These are phyloP conservation scores for Siphamia tubifer DNA, from an alignment of 2,113 vertebrate genomes.

Conservation along the genomic window DNA sequence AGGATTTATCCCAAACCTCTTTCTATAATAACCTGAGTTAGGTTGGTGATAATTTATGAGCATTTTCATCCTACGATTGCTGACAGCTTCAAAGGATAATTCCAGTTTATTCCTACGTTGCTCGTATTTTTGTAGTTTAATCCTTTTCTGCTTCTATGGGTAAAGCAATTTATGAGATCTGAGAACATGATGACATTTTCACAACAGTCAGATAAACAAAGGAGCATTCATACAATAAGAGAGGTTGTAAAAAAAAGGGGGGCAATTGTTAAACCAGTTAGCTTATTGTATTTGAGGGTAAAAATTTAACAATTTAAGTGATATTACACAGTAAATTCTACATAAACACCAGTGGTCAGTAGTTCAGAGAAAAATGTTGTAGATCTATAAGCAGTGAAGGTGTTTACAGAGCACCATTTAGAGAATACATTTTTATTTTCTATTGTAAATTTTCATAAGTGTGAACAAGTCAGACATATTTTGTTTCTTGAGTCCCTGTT, in stretches of 20 bases:
- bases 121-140: neutral
- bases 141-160: neutral
- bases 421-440: too few relatives aligned
- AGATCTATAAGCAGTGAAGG: too few relatives aligned
- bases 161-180: neutral
- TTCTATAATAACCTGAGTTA: constrained; percentile 10
- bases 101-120: neutral
- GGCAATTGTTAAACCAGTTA: neutral
- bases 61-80: constrained; percentile 1
- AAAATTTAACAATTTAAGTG: too few relatives aligned
- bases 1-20: constrained; percentile 36
- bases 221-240: too few relatives aligned
- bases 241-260: neutral
- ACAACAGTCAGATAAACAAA: neutral
- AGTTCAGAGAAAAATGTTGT: too few relatives aligned
- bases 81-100: constrained; percentile 14
- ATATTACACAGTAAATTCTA: too few relatives aligned
- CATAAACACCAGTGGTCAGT: too few relatives aligned
- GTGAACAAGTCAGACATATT: too few relatives aligned
- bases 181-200: neutral
- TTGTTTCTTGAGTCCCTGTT: too few relatives aligned
- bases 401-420: too few relatives aligned
- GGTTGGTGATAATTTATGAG: constrained; percentile 4
- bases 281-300: neutral
- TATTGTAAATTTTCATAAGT: too few relatives aligned